Base-by-base conservation (phyloP, 2,888 invertebrate species). In the Himalopsyche japonica region DNA sequence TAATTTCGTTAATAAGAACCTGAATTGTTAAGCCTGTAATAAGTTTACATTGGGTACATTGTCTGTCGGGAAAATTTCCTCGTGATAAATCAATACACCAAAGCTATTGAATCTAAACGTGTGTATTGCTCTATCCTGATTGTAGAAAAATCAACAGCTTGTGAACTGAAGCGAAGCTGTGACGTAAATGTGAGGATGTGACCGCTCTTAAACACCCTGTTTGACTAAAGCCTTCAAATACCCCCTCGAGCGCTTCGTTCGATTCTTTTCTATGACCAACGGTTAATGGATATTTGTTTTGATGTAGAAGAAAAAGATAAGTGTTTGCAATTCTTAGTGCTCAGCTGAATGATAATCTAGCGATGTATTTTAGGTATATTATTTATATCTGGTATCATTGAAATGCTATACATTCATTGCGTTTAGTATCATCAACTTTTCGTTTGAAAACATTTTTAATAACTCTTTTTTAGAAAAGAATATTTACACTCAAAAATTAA, bases 251-350 rank as follows among this genome's bases (percentile, higher is more conserved):
- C 79, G 18, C 20, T 80, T 12, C 81, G 32, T 49, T 78, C 81
- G 82, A 43, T 86, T 81, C 82, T 81, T 86, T 82, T 83, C 82
- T 76, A 70, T 78, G 82, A 77, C 43, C 37, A 20, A 37, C 79
- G 48, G 85, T 85, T 86, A 86, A 86, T 86, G 86, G 85, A 85
- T 86, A 86, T 86, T 86, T 86, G 84, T 76, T 85, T 78, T 82
- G 86, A 80, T 86, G 85, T 86, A 86, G 82, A 85, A 48, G 82
- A 81, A 82, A 76, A 82, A 48, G 57, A 70, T 49, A 47, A 81
- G 84, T 82, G 77, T 82, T 86, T 82, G 82, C 30, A 24, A 15
- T 80, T 18, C 43, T 76, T 57, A 64, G 80, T 70, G 70, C 70
- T 27, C 24, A 27, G 24, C 27, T 12, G 70, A 70, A 30, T 70